phyloP scores from a whole-genome alignment of 2,113 vertebrate genomes.

The Lota lota region DNA sequence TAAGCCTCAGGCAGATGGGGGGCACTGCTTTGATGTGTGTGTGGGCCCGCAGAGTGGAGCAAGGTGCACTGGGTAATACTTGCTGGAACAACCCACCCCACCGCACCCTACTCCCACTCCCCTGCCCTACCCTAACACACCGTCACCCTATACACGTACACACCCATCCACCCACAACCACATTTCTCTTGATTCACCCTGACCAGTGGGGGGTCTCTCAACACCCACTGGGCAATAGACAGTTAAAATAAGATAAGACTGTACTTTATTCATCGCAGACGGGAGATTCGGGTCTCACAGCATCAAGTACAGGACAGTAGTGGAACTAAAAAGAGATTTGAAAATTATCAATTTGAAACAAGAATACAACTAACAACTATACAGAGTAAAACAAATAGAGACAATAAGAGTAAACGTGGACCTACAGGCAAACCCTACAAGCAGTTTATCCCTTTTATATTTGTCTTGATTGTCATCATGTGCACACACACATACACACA shows the following conservation, averaged over 20 bases:
- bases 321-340: no score
- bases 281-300: no score
- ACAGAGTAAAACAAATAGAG: no score
- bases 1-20: constrained; percentile 71
- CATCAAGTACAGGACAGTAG: no score
- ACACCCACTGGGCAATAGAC: no score
- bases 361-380: no score
- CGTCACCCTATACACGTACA: background rate
- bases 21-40: constrained; percentile 73
- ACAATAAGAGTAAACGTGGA: no score
- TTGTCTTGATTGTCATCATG: no score
- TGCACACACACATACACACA: constrained; percentile 11
- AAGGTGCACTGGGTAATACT: constrained; percentile 70
- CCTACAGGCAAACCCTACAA: no score
- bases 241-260: background rate
- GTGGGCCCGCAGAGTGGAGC: constrained; percentile 70
- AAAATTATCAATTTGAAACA: no score
- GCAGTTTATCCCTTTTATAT: no score
- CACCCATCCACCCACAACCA: constrained; percentile 36
- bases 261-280: background rate
- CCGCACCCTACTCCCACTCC: constrained; percentile 37
- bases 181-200: constrained; percentile 33
- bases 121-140: constrained; percentile 22
- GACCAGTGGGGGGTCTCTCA: background rate
- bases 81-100: constrained; percentile 27